phyloP scores from a whole-genome alignment of 1,140 invertebrate species.

The Euwallacea fornicatus region DNA sequence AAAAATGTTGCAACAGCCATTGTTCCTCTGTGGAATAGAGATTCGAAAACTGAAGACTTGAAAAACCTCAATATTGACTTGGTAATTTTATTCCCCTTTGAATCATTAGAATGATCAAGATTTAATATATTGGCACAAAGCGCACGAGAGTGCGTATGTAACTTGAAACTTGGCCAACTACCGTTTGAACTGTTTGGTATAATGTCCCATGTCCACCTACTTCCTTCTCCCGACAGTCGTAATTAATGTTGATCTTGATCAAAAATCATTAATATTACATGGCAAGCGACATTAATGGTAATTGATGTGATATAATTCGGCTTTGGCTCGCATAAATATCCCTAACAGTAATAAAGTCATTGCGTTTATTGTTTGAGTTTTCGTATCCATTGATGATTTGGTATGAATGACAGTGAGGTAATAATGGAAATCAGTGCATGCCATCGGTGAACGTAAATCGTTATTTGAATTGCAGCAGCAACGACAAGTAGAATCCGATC shows the following conservation, averaged over 20 bases:
- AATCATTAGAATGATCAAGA: neutral
- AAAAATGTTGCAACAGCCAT: constrained; percentile 15
- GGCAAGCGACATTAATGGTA: constrained; percentile 19
- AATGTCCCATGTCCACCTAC: constrained; percentile 17
- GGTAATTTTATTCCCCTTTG: neutral
- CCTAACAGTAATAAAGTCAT: neutral
- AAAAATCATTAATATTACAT: constrained; percentile 23
- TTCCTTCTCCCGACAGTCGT: constrained; percentile 4
- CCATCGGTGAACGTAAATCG: too few relatives aligned
- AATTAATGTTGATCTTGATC: constrained; percentile 22
- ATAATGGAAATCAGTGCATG: too few relatives aligned
- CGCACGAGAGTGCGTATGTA: neutral
- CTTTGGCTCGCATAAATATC: constrained; percentile 6
- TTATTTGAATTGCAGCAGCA: too few relatives aligned
- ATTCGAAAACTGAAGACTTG: neutral
- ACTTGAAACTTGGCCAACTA: constrained; percentile 12
- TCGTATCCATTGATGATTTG: neutral
- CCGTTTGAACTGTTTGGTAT: constrained; percentile 15
- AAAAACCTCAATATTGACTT: neutral
- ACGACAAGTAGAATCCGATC: too few relatives aligned
- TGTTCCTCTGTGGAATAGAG: constrained; percentile 4
- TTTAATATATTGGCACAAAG: constrained; percentile 1
- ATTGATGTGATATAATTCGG: constrained; percentile 7
- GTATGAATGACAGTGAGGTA: too few relatives aligned
- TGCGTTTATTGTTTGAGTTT: constrained; percentile 1